Conservation (phyloP, 2,888 invertebrate genomes). For the Koerneria pararmatus region DNA sequence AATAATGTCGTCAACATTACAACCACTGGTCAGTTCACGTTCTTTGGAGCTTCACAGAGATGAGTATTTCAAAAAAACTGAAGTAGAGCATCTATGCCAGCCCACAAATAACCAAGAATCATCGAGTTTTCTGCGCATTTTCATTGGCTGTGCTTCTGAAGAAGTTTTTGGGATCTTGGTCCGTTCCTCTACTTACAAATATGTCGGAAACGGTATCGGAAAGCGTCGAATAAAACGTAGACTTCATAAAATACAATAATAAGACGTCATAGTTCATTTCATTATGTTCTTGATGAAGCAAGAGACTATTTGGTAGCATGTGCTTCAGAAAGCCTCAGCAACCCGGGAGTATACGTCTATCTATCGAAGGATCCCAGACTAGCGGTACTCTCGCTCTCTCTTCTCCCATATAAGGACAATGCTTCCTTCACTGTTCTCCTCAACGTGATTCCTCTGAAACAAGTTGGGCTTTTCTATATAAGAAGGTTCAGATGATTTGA, state of each 20-base stretch:
- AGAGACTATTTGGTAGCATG: constrained; percentile 2
- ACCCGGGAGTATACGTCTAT: constrained; percentile 39
- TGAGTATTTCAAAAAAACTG: neutral
- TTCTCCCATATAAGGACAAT: constrained; percentile 35
- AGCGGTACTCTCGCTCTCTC: constrained; percentile 35
- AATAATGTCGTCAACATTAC: constrained; percentile 5
- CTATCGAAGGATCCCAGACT: constrained; percentile 33
- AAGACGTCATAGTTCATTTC: no score
- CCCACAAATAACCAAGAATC: no score
- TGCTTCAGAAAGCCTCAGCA: constrained; percentile 31
- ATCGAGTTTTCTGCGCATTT: no score
- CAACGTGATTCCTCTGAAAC: constrained; percentile 3
- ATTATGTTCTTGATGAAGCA: no score
- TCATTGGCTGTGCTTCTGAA: no score
- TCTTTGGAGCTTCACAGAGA: neutral
- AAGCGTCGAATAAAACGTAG: no score
- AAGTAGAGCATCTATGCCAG: no score
- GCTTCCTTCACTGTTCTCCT: constrained; percentile 41
- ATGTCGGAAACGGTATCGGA: no score
- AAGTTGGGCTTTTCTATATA: neutral
- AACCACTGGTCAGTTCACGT: neutral
- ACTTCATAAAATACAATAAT: no score
- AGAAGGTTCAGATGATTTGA: no score
- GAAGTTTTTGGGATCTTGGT: no score
- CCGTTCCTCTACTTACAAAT: no score